Conservation (phyloP, 1,140 invertebrate species). For the Cotesia vestalis region DNA sequence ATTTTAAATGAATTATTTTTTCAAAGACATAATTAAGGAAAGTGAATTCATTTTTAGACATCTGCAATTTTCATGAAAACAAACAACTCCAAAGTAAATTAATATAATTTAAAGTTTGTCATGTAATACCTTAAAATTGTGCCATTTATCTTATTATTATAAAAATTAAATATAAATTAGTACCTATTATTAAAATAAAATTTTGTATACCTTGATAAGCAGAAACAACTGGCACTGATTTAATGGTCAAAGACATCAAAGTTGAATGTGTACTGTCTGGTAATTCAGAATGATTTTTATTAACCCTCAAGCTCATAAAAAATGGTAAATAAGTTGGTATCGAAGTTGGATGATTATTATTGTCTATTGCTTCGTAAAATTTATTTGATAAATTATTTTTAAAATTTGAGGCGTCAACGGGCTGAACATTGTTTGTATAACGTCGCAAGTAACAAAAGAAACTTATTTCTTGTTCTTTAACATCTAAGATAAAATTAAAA, state of each 20-base stretch:
- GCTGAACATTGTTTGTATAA: constrained; percentile 58
- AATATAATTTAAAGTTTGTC: too few species aligned
- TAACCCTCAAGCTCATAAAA: constrained; percentile 75
- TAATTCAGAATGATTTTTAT: constrained; percentile 66
- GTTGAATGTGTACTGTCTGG: constrained; percentile 52
- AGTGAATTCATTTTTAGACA: too few species aligned
- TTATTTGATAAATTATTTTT: constrained; percentile 14
- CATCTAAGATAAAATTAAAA: constrained; percentile 42
- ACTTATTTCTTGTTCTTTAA: constrained; percentile 47
- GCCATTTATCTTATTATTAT: too few species aligned
- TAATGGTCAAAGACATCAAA: constrained; percentile 75
- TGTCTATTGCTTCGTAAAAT: not conserved
- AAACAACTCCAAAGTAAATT: too few species aligned
- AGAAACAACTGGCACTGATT: constrained; percentile 76
- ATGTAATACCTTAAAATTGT: too few species aligned
- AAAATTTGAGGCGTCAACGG: constrained; percentile 14
- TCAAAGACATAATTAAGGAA: too few species aligned
- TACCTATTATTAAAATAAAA: too few species aligned
- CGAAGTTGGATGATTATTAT: constrained; percentile 55
- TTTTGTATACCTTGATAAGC: constrained; percentile 74
- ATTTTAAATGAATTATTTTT: too few species aligned
- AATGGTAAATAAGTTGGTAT: constrained; percentile 74
- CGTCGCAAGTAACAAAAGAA: constrained; percentile 63
- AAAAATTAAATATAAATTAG: too few species aligned
- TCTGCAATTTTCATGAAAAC: too few species aligned